These are phyloP conservation scores for Strigamia crassipes DNA, from an alignment of 2,888 invertebrate species.

Conservation along the genomic window DNA sequence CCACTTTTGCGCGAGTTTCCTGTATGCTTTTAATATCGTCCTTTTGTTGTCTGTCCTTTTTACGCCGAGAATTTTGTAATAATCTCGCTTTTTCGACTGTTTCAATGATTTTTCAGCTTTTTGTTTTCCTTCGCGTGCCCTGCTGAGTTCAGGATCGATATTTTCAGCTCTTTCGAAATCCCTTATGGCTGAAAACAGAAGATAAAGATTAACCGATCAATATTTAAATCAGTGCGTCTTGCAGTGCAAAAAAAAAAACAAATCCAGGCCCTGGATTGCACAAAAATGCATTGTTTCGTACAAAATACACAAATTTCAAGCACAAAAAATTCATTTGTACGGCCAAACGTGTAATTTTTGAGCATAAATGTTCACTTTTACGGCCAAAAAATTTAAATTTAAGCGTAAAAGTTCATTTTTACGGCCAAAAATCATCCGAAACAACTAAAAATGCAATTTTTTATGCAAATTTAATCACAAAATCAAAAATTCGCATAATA, in stretches of 20 bases:
- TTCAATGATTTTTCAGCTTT: constrained; percentile 90
- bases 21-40: constrained; percentile 93
- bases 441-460: too few species aligned
- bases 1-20: constrained; percentile 97
- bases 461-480: not conserved
- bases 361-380: too few species aligned
- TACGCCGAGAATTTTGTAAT: constrained; percentile 95
- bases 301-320: not conserved
- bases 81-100: constrained; percentile 89
- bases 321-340: too few species aligned
- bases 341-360: too few species aligned
- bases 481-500: constrained; percentile 50
- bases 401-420: too few species aligned
- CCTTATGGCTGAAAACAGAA: constrained; percentile 70
- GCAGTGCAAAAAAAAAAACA: too few species aligned
- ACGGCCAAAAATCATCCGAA: too few species aligned
- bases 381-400: too few species aligned
- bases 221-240: not conserved
- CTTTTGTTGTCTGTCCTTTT: constrained; percentile 86
- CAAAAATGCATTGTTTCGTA: too few species aligned
- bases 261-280: too few species aligned
- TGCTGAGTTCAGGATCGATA: constrained; percentile 74
- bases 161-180: constrained; percentile 85
- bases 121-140: constrained; percentile 86
- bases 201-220: too few species aligned